phyloP scores from a whole-genome alignment of 2,888 invertebrate species.

The Drosophila testacea region DNA sequence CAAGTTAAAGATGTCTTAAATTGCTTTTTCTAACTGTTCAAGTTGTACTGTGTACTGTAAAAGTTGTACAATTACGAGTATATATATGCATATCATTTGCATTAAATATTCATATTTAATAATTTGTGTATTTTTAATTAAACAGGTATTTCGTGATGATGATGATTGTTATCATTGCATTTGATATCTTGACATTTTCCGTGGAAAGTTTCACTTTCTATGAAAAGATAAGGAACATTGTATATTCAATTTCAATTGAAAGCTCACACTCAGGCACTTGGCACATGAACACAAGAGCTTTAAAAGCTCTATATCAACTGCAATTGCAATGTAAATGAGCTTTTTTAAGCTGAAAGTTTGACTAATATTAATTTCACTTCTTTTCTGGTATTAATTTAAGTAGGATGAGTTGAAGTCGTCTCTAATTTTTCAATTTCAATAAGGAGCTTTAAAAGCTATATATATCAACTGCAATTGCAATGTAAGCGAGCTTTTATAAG shows the following conservation, averaged over 20 bases:
- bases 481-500: background rate
- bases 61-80: slow-evolving; percentile 8
- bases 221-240: background rate
- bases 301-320: background rate
- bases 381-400: too few relatives aligned
- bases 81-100: slow-evolving; percentile 15
- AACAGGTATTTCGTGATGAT: slow-evolving; percentile 25
- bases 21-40: too few relatives aligned
- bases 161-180: slow-evolving; percentile 29
- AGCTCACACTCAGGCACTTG: too few relatives aligned
- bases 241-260: slow-evolving; percentile 1
- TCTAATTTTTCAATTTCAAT: too few relatives aligned
- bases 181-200: slow-evolving; percentile 40
- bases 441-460: background rate
- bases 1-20: background rate
- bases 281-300: background rate
- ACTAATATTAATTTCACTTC: too few relatives aligned
- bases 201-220: slow-evolving; percentile 28
- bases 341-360: background rate
- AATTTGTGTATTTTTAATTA: slow-evolving; percentile 15
- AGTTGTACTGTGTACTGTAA: background rate
- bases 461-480: background rate
- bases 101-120: slow-evolving; percentile 21
- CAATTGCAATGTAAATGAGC: background rate
- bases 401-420: background rate